A percentile compares a stretch with the other conserved stretches of the same genome.
phyloP scores from a whole-genome alignment of 2,888 invertebrate species.

The Melanotus villosus region DNA sequence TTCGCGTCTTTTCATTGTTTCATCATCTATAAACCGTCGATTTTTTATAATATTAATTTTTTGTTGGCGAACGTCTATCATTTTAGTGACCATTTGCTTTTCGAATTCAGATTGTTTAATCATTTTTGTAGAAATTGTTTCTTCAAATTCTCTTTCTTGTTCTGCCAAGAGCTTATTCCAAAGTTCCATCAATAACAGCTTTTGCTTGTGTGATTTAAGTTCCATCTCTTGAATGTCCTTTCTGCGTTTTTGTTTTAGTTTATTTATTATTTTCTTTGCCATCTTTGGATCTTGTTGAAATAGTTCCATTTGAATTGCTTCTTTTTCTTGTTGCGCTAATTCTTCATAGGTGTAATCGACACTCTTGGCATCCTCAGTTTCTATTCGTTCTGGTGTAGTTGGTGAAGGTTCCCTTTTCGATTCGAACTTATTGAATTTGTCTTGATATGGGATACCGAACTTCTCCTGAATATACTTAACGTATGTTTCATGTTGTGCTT shows the following conservation, averaged over 20 bases:
- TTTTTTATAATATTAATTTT: slow-evolving; percentile 72
- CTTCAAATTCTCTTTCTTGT: slow-evolving; percentile 71
- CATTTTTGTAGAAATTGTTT: slow-evolving; percentile 71
- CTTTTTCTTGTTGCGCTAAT: slow-evolving; percentile 55
- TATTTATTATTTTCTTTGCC: slow-evolving; percentile 69
- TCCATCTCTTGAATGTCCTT: slow-evolving; percentile 68
- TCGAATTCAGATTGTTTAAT: slow-evolving; percentile 76
- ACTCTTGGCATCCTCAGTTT: neutral
- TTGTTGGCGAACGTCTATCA: slow-evolving; percentile 75
- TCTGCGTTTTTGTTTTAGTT: slow-evolving; percentile 68
- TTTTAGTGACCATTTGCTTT: slow-evolving; percentile 76
- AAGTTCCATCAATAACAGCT: slow-evolving; percentile 68
- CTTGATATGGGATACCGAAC: neutral
- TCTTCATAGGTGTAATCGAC: slow-evolving; percentile 53
- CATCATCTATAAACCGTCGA: slow-evolving; percentile 70
- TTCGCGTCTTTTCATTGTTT: slow-evolving; percentile 70
- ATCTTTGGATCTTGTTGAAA: slow-evolving; percentile 55
- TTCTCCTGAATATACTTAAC: slow-evolving; percentile 47
- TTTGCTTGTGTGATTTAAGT: slow-evolving; percentile 70
- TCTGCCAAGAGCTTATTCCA: slow-evolving; percentile 72
- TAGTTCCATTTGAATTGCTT: slow-evolving; percentile 48
- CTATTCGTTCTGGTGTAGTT: slow-evolving; percentile 29
- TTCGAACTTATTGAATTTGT: neutral
- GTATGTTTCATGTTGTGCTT: slow-evolving; percentile 59
- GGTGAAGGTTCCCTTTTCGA: neutral